Base-by-base conservation (phyloP, 2,797 vertebrate species). In the Trematomus bernacchii region DNA sequence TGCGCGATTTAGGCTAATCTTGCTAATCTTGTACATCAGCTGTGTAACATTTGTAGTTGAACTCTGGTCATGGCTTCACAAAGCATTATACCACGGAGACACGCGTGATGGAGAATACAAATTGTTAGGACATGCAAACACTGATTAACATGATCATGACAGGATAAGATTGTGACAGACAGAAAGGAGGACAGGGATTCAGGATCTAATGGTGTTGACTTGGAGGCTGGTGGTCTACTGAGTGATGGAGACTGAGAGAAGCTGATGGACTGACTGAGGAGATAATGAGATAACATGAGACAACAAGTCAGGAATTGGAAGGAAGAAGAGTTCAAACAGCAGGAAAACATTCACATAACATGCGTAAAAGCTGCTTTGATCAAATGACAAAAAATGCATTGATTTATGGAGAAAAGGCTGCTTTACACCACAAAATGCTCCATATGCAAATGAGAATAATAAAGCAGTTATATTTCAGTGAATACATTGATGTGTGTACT, bases 31-130 rank as follows among this genome's bases (percentile, higher is more conserved):
- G 64, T 77, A 71, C 66, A 76, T 68, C 48, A 48, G 42, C 66
- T 46, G 69, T 63, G 74, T 69, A 47, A 74, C 80, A 61, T 85
- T 82, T 77, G 53, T 71, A 42, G 58, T 44, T 83, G 46, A 84
- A 87, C 83, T 87, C 69, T 47, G 67, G 78, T 79, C 80, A 73
- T 19, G 88, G 80, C 69, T 81, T 89, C 86, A 74, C 40, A 70
- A 73, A 65, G 57, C 60, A 82, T 89, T 82, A 37, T 9, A 85
- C 37, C 16, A 33, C 51, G 43, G 33, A 58, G 33, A 58, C 60
- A 43, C 43, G 48, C 42, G 23, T 44, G 73, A 66, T 48, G 37
- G 10, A 27, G 66, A 61, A 71, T 46, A 1, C 6, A 30, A 73
- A 80, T 43, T 65, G 16, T 47, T 65, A 66, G 65, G 42, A 76